Conservation (phyloP, 2,113 vertebrate genomes). For the Agapornis roseicollis region DNA sequence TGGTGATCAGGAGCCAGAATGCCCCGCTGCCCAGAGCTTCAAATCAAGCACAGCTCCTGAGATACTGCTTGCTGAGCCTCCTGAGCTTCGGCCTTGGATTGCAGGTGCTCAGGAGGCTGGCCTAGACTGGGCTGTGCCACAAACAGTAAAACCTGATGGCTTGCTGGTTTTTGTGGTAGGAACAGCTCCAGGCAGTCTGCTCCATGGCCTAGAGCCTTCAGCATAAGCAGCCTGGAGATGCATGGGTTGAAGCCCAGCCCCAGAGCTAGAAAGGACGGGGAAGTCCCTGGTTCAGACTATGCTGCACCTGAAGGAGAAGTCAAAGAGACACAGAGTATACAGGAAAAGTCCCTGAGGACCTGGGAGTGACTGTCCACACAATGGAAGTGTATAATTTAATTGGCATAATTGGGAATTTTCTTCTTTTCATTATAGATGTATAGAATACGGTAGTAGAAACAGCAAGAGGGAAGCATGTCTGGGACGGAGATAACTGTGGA, state of each 20-base stretch:
- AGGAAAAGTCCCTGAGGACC: constrained; percentile 2
- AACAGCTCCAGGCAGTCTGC: not conserved
- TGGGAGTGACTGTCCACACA: not conserved
- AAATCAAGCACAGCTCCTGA: not conserved
- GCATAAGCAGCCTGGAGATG: not conserved
- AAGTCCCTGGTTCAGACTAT: not conserved
- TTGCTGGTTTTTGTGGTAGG: not conserved
- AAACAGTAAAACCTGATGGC: not conserved
- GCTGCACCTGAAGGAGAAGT: not conserved
- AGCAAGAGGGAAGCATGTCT: not conserved
- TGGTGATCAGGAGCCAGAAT: not conserved
- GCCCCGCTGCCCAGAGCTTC: not conserved
- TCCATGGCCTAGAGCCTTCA: not conserved
- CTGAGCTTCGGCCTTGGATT: not conserved
- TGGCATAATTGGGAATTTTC: not conserved
- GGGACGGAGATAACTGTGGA: not conserved
- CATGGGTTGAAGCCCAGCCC: not conserved
- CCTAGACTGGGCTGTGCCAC: not conserved
- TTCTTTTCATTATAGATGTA: not conserved
- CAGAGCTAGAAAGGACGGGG: not conserved
- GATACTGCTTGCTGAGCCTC: not conserved
- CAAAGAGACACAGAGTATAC: not conserved
- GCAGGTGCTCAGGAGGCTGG: not conserved
- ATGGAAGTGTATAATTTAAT: not conserved
- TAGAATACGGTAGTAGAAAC: not conserved